Conservation (phyloP, 2,797 vertebrate species). For the Leptatherina wallacei region DNA sequence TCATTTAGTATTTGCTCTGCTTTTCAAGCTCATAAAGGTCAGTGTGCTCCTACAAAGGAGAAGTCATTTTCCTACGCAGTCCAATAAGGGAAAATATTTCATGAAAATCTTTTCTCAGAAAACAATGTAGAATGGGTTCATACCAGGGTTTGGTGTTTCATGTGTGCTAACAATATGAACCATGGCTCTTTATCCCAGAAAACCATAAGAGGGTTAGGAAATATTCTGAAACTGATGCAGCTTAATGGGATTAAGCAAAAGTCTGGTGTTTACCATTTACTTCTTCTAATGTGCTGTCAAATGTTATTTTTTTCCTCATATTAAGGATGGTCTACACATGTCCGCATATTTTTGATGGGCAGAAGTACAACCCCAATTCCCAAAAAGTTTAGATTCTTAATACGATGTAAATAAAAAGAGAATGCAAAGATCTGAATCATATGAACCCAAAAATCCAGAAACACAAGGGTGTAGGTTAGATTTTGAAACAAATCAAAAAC, state of each 20-base stretch:
- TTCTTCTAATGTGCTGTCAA: background rate
- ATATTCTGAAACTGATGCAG: background rate
- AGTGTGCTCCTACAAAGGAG: constrained; percentile 24
- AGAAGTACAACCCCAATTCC: background rate
- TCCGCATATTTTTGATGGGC: background rate
- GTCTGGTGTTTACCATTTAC: background rate
- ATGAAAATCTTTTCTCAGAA: constrained; percentile 12
- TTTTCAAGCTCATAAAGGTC: constrained; percentile 60
- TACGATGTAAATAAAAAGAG: background rate
- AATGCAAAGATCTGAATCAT: too few species aligned
- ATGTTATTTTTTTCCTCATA: background rate
- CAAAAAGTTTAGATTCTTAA: background rate
- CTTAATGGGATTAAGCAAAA: background rate
- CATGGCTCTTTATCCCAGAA: background rate
- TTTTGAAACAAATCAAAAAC: background rate
- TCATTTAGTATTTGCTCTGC: constrained; percentile 60
- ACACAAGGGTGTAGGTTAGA: too few species aligned
- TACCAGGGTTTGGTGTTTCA: background rate
- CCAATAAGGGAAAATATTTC: constrained; percentile 8
- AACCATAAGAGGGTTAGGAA: background rate
- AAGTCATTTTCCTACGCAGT: constrained; percentile 28
- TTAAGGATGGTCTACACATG: background rate
- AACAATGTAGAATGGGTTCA: background rate
- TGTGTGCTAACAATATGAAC: background rate
- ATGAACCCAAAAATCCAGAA: background rate